Conservation (phyloP, 92 coral and sea anemone species). For the Phenganax subtilis region DNA sequence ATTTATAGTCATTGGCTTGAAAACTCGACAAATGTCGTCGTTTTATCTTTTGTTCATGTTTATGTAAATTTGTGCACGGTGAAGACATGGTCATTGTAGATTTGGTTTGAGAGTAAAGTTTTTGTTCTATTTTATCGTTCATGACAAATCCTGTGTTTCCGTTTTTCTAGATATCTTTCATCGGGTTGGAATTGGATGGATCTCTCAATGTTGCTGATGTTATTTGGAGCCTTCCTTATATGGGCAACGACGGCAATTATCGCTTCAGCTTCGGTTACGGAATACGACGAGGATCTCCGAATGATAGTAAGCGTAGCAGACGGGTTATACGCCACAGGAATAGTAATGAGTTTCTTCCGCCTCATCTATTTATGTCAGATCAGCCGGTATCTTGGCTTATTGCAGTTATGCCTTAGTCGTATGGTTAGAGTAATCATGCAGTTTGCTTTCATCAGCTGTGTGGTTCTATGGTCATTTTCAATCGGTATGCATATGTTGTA, state of each 20-base stretch:
- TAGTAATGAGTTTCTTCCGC: constrained; percentile 90
- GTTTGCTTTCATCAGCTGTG: constrained; percentile 93
- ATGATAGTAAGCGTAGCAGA: constrained; percentile 75
- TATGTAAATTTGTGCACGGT: no score
- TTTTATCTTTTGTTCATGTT: no score
- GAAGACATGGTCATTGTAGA: no score
- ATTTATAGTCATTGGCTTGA: no score
- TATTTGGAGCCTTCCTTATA: constrained; percentile 66
- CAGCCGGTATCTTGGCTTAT: constrained; percentile 87
- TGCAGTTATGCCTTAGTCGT: constrained; percentile 87
- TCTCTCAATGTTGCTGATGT: constrained; percentile 73
- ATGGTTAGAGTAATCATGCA: constrained; percentile 98
- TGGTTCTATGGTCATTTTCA: constrained; percentile 83
- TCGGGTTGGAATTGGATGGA: constrained; percentile 99
- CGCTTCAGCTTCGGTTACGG: constrained; percentile 18
- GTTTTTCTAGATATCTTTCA: constrained; percentile 55
- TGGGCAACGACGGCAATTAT: constrained; percentile 59
- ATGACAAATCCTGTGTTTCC: no score
- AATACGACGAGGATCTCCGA: constrained; percentile 26
- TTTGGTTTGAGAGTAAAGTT: no score
- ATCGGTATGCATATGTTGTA: constrained; percentile 91
- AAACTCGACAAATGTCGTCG: no score
- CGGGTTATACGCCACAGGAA: constrained; percentile 87
- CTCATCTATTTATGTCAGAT: constrained; percentile 91
- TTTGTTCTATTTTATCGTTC: no score